A percentile compares a stretch with the other conserved stretches of the same genome.
Conservation (phyloP, 2,797 vertebrate genomes). For the Syngnathus acus region DNA sequence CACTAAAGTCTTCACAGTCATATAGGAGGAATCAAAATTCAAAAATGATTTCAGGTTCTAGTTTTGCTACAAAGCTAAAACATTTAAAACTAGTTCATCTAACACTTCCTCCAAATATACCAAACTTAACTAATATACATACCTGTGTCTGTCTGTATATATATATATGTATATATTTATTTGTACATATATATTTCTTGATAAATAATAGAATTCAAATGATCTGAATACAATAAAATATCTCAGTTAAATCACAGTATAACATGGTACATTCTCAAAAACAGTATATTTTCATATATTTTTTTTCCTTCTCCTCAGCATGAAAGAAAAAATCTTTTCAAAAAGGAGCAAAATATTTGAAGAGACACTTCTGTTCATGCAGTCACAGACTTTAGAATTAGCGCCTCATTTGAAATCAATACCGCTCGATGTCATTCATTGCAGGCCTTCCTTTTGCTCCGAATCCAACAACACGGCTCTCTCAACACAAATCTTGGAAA, state of each 20-base stretch:
- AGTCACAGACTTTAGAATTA: constrained; percentile 79
- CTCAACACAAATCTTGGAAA: constrained; percentile 58
- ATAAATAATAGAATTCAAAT: constrained; percentile 75
- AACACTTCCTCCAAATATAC: constrained; percentile 81
- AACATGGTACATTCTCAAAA: constrained; percentile 82
- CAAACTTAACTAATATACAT: constrained; percentile 77
- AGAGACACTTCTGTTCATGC: constrained; percentile 78
- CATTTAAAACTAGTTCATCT: constrained; percentile 81
- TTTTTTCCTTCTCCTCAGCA: constrained; percentile 66
- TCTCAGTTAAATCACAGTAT: constrained; percentile 79
- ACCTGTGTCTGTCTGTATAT: constrained; percentile 70
- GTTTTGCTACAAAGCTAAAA: constrained; percentile 82
- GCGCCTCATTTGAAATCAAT: constrained; percentile 64
- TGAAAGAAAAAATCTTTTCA: constrained; percentile 48
- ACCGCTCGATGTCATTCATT: constrained; percentile 59
- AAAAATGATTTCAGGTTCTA: constrained; percentile 74
- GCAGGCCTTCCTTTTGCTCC: constrained; percentile 43
- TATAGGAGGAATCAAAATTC: constrained; percentile 79
- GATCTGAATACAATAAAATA: constrained; percentile 78
- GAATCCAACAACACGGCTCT: constrained; percentile 55
- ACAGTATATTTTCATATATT: constrained; percentile 77
- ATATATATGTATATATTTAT: constrained; percentile 68
- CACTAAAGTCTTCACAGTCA: constrained; percentile 86
- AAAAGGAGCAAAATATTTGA: constrained; percentile 72
- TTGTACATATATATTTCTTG: constrained; percentile 76